Percentiles rank a stretch among this genome's conserved stretches.
These are phyloP conservation scores for Manacus vitellinus DNA, from an alignment of 2,113 vertebrate genomes.

Conservation along the genomic window DNA sequence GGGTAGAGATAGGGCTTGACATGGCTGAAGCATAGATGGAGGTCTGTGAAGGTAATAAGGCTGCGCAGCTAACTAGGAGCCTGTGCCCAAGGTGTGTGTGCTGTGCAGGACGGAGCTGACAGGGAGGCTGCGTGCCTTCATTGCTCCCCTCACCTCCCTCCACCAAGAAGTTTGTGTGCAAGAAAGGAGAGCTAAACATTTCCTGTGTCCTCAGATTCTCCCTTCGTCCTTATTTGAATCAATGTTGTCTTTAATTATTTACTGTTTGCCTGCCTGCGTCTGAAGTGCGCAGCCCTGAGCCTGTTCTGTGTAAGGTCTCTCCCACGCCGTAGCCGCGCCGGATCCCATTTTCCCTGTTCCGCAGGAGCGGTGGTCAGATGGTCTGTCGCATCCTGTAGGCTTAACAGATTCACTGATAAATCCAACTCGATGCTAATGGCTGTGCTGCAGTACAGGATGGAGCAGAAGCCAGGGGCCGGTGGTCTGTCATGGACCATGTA, in stretches of 20 bases:
- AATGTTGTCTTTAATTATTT: slow-evolving; percentile 37
- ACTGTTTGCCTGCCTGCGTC: neutral
- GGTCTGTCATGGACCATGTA: neutral
- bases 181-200: neutral
- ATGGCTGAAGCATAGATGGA: neutral
- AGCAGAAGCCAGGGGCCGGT: neutral
- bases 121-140: neutral
- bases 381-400: neutral
- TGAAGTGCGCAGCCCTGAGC: neutral
- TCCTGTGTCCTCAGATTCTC: slow-evolving; percentile 28
- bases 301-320: neutral
- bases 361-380: neutral
- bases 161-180: neutral
- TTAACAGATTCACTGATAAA: neutral
- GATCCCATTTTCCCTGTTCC: neutral
- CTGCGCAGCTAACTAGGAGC: neutral
- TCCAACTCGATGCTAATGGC: neutral
- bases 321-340: fast-evolving
- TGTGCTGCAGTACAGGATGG: neutral
- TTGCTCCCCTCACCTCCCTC: neutral
- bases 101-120: neutral
- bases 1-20: neutral
- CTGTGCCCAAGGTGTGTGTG: neutral
- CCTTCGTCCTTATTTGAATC: neutral
- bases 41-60: neutral